Evolutionary conservation across 2,113 vertebrate genomes (phyloP), one percentile per base, ranked within the genome.

Genomic region (Nyctibius bracteatus): DNA sequence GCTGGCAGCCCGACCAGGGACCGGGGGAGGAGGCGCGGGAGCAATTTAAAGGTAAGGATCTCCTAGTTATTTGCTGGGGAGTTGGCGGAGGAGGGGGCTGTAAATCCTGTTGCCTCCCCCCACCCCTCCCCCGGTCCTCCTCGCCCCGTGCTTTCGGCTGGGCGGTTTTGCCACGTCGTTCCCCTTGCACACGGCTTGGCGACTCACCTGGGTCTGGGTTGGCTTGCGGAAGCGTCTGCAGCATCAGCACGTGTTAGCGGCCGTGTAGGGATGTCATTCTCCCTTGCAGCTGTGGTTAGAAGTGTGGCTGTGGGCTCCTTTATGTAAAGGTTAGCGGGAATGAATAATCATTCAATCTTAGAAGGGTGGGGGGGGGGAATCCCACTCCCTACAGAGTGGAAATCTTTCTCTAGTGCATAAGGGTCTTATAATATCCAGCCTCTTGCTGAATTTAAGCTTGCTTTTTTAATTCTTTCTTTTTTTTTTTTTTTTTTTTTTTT

Each of bases 1-100:
- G 24, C 85, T 61, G 81, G 78, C 54, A 94, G 66, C 74, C 21
- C 35, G 9, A 12, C 75, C 74, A 13, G 82, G 90, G 93, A 67
- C 71, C 59, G 20, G 9, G 35, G 90, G 24, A 57, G 35, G n/a
- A 85, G 35, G 41, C 90, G 12, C 0, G 17, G 52, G 10, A 57
- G n/a, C 23, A 21, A 14, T 33, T 6, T 25, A 16, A 37, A 90
- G 94, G 95, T 95, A 94, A 95, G 86, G 66, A 37, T 31, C 39
- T 43, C 49, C 41, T 9, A 77, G 41, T n/a, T 2, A 4, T 61
- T 44, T 47, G 44, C 81, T 9, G 14, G 12, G 75, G 62, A 51
- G 67, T 33, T 70, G 74, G 44, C 2, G 3, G 44, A 15, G n/a
- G n/a, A 61, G 37, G 33, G 25, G 43, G 49, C 11, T 59, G 61